Conservation (phyloP, 2,797 vertebrate species). For the Ambastaia sidthimunki region DNA sequence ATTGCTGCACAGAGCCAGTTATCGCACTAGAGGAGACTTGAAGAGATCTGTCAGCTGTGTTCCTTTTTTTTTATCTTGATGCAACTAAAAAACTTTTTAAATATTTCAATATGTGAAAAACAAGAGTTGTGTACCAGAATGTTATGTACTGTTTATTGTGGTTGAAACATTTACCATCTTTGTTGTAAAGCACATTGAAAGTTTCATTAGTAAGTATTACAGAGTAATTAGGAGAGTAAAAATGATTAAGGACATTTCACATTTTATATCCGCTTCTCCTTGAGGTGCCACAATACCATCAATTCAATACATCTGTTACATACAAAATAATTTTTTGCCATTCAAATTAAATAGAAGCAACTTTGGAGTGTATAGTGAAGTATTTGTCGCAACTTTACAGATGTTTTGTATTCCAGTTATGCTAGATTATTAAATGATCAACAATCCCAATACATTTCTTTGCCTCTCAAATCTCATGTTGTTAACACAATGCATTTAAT, state of each 20-base stretch:
- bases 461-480: neutral
- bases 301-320: conserved; percentile 19
- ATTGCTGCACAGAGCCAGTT: neutral
- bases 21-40: neutral
- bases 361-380: neutral
- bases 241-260: neutral
- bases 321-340: neutral
- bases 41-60: neutral
- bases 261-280: neutral
- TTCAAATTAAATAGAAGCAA: neutral
- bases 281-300: neutral
- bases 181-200: neutral
- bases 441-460: neutral
- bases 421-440: neutral
- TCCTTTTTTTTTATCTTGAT: conserved; percentile 8
- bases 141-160: neutral
- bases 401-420: neutral
- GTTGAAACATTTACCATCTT: neutral
- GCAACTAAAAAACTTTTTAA: conserved; percentile 23
- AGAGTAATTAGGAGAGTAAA: neutral
- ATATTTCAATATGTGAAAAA: neutral
- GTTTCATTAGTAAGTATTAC: neutral
- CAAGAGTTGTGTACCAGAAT: neutral
- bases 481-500: neutral
- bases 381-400: neutral